Base-by-base conservation (phyloP, 2,888 invertebrate species). In the Vesta saturnalis region DNA sequence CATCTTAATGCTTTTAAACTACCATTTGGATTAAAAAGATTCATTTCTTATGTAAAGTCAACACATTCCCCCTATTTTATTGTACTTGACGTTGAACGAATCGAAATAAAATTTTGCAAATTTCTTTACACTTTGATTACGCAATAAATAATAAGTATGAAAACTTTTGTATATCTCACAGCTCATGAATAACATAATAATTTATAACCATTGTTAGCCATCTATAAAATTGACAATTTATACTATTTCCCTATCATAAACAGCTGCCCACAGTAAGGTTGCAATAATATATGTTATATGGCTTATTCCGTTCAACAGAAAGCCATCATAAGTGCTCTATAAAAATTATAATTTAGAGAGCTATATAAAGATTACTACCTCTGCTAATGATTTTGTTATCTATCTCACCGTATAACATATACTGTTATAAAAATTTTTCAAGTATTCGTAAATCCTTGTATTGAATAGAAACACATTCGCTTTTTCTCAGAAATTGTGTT, bases 291-390 rank as follows among this genome's bases (percentile, higher is more conserved):
- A 59, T 62, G 59, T 67, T 67, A 67, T 63, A 63, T 62, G 43
- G 39, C 62, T 62, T 59, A 67, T 62, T 54, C 58, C 62, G 62
- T 58, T 22, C 59, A 43, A 62, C 54, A 67, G 62, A 67, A 67
- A 62, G 67, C 62, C 18, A 16, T 56, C 57, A 68, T 67, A 70
- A 72, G 59, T 72, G 63, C 70, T 64, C 65, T 63, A 72, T 72
- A 72, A 72, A 72, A 70, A 66, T 64, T 70, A 70, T 72, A 74
- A 74, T 74, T 74, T 74, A 73, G 69, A 72, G 65, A 70, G 70
- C 67, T 54, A 68, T 65, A 72, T 70, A 70, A 72, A 69, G 67
- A 65, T 74, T 73, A 73, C 67, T 66, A 68, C 67, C 72, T 59
- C 56, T 62, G 72, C 69, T 74, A 74, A 74, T 67, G 65, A 65